Evolutionary conservation across 2,888 invertebrate species (phyloP), one percentile per base, ranked within the genome.

Genomic region (Bhutanitis thaidina): DNA sequence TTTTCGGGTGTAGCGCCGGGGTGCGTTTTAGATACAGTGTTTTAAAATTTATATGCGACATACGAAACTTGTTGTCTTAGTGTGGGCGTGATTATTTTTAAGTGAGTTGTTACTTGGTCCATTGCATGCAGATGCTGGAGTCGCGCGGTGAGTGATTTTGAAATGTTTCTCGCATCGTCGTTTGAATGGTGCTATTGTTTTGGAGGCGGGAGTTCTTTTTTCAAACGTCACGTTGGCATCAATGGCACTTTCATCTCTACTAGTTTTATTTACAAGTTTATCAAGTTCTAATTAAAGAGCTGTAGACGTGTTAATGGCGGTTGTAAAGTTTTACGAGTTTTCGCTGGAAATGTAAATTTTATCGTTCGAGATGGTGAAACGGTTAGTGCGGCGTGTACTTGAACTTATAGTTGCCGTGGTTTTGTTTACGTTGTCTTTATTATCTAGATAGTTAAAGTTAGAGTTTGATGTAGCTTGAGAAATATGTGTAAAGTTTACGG

Each of bases 71-170:
- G 54, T 56, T 62, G 52, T 53, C 54, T 55, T 37, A 40, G 65
- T 71, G 71, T 67, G 62, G 53, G 58, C 65, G 78, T 74, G 74
- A 63, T 63, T 59, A 54, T 60, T 69, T 69, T 20, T 62, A 62
- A 65, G 73, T 74, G 71, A 67, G 61, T 67, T 64, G 56, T 65
- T 68, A 61, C 61, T 64, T 77, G 77, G 73, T 80, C 71, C 74
- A 71, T 63, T 63, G 65, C 64, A 59, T 62, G 64, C 76, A 72
- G 78, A 83, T 84, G 83, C 84, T 75, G 85, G n/a, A 67, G 59
- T 74, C 74, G 74, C 70, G 80, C 75, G 86, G 88, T 88, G 74
- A 87, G 88, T 84, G 73, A 74, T 77, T 81, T 83, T 75, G 72
- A 71, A 75, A 70, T 66, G 61, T 68, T 64, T 67, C 68, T 66